Evolutionary conservation across 2,888 invertebrate genomes (phyloP).

Genomic region (Agapostemon virescens): DNA sequence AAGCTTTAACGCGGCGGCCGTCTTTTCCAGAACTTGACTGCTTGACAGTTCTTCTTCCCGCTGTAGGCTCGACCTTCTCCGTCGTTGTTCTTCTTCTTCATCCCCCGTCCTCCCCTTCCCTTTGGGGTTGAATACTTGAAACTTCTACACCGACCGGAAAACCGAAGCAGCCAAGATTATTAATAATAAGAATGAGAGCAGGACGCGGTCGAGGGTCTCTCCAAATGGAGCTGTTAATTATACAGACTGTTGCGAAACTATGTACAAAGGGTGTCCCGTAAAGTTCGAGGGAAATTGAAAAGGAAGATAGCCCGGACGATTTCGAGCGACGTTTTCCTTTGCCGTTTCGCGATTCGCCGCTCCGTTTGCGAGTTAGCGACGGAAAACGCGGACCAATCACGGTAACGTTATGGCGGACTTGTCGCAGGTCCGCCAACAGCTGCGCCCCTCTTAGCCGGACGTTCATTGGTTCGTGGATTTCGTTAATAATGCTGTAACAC

Average conservation of each 20-base stretch:
- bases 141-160: constrained; percentile 29
- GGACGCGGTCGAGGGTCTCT: background rate
- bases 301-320: too few species aligned
- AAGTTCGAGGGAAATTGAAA: too few species aligned
- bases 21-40: constrained; percentile 49
- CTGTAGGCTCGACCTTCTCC: constrained; percentile 20
- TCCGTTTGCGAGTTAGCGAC: too few species aligned
- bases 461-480: too few species aligned
- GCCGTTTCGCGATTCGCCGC: too few species aligned
- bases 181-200: constrained; percentile 26
- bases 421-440: too few species aligned
- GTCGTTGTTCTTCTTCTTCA: background rate
- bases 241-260: background rate
- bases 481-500: too few species aligned
- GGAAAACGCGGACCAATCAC: too few species aligned
- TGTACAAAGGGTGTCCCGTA: too few species aligned
- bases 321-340: too few species aligned
- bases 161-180: constrained; percentile 16
- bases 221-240: background rate
- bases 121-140: constrained; percentile 35
- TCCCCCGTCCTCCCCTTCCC: background rate
- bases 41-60: constrained; percentile 36
- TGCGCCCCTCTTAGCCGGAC: too few species aligned
- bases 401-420: too few species aligned
- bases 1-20: constrained; percentile 25